Evolutionary conservation across 2,888 invertebrate genomes (phyloP), one percentile per base, ranked within the genome.

Genomic region (Atethmia centrago): DNA sequence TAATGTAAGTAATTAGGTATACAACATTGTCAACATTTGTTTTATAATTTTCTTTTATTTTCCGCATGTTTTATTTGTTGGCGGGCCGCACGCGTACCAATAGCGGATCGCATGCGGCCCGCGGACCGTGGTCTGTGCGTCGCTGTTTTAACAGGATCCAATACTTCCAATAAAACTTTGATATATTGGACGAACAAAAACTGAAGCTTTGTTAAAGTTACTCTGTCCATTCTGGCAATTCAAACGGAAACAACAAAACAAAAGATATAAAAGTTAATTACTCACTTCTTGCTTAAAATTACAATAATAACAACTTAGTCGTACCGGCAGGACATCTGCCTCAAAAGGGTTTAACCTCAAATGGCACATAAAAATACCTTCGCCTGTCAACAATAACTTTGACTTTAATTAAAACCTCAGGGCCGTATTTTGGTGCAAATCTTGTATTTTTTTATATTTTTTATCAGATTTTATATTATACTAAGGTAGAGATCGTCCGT

Each of bases 351-450:
- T 63, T 2, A 51, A 42, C 61, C 71, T 53, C 80, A 64, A 80
- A 64, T 59, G 62, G 47, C 63, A 53, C 69, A 70, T 80, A 80
- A 80, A 80, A 80, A 72, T 76, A 63, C 69, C 59, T 56, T 65
- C 12, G n/a, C 58, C 51, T 55, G 70, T 69, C 72, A 77, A 85
- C 83, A 79, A 71, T 85, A 83, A 82, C 83, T 76, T 78, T 63
- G 61, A 47, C 36, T 81, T 31, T 85, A 83, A 84, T 85, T 85
- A 85, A 83, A 85, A 61, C 53, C 36, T 40, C 36, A n/a, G 47
- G 14, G 10, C 19, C n/a, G n/a, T 45, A 4, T 31, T 31, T 4
- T 31, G 31, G 4, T 4, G 4, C 31, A 4, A 31, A 31, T 31
- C 31, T 31, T 31, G 31, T n/a, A n/a, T n/a, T n/a, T n/a, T n/a